Percentiles rank a stretch among this genome's conserved stretches.
These are phyloP conservation scores for Lomographa bimaculata DNA, from an alignment of 2,888 invertebrate species.

Conservation along the genomic window DNA sequence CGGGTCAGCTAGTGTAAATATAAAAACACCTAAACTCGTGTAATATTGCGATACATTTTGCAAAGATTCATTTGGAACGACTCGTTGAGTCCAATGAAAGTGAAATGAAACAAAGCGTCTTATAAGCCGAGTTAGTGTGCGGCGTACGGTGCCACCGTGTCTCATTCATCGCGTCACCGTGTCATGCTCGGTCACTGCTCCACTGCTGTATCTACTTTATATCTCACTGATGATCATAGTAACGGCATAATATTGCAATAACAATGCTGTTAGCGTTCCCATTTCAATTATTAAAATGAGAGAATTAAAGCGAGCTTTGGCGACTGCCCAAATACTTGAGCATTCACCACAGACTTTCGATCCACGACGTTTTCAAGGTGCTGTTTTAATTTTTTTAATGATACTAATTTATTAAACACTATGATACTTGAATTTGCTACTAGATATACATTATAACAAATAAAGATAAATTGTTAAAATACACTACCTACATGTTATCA, in stretches of 20 bases:
- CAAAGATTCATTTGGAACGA: slow-evolving; percentile 1
- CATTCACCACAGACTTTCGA: no score
- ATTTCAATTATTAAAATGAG: slow-evolving; percentile 25
- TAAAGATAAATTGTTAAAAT: no score
- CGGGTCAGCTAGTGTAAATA: no score
- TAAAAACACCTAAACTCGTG: no score
- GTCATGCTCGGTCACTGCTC: slow-evolving; percentile 8
- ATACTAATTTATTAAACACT: no score
- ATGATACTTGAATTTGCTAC: no score
- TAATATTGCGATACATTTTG: slow-evolving; percentile 1
- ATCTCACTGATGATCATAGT: not conserved
- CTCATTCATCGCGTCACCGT: not conserved
- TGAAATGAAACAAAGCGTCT: slow-evolving; percentile 13
- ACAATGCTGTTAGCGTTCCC: slow-evolving; percentile 12
- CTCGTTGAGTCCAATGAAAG: slow-evolving; percentile 7
- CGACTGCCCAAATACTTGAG: slow-evolving; percentile 11
- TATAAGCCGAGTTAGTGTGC: slow-evolving; percentile 5
- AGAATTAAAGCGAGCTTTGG: slow-evolving; percentile 13
- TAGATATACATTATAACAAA: no score
- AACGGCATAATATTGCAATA: slow-evolving; percentile 20
- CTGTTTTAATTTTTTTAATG: no score
- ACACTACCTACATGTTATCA: no score
- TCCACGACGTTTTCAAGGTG: no score
- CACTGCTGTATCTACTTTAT: not conserved
- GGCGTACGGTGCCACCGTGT: slow-evolving; percentile 10